Conservation (phyloP, 2,888 invertebrate genomes). For the Synergus laeviventris region DNA sequence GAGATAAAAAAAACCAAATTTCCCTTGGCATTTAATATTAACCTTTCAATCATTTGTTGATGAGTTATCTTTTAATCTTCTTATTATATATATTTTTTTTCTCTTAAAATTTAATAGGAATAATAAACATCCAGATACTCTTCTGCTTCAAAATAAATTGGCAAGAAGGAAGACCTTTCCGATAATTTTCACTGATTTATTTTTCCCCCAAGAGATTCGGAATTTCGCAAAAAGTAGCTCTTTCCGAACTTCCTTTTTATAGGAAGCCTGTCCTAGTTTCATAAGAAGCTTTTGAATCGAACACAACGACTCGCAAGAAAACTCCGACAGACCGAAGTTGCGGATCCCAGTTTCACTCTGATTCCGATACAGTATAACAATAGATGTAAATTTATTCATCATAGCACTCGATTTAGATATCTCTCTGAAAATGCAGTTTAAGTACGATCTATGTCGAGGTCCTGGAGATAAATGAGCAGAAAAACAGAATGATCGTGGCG, state of each 20-base stretch:
- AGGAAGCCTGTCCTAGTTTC: constrained; percentile 22
- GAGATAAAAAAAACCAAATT: neutral
- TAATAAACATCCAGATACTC: too few species aligned
- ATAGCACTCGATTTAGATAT: constrained; percentile 25
- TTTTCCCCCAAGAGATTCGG: neutral
- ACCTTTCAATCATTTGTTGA: neutral
- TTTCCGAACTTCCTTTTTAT: neutral
- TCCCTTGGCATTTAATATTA: neutral
- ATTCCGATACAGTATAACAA: constrained; percentile 34
- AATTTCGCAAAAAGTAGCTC: neutral
- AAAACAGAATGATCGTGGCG: constrained; percentile 36
- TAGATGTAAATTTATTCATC: constrained; percentile 38
- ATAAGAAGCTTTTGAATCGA: constrained; percentile 40
- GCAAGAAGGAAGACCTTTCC: neutral
- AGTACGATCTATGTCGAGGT: constrained; percentile 42
- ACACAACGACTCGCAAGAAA: constrained; percentile 33
- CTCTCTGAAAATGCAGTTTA: neutral
- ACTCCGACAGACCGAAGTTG: constrained; percentile 6
- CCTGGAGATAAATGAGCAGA: constrained; percentile 35
- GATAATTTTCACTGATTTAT: neutral
- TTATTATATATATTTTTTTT: neutral
- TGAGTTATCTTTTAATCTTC: neutral
- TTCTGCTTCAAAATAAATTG: too few species aligned
- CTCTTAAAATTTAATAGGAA: neutral
- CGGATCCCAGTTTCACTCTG: constrained; percentile 28